Base-by-base conservation (phyloP, 2,888 invertebrate genomes). In the Napeogenes sylphis region DNA sequence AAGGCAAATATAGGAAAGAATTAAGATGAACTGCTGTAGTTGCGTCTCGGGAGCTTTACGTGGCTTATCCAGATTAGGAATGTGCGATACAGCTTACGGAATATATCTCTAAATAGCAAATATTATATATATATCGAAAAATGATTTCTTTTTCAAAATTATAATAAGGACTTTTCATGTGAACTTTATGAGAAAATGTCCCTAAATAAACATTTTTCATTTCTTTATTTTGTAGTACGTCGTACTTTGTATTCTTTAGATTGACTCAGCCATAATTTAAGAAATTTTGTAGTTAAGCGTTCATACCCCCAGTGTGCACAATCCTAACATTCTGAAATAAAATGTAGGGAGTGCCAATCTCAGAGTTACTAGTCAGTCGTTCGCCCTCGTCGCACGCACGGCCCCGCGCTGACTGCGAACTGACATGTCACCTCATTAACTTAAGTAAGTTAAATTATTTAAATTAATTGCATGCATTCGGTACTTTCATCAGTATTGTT, bases 1-100 rank as follows among this genome's bases (percentile, higher is more conserved):
- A 56, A 61, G 53, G 56, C 42, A 61, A 61, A 61, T 56, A 61
- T 12, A 45, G 54, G 57, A 62, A 56, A 57, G 68, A 78, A 83
- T 83, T 74, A 83, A 82, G 82, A 82, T 72, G 68, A 75, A 83
- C 77, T 73, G 76, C 68, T 76, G 76, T 78, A 78, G 77, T 55
- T 66, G 72, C 75, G 75, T 71, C 61, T 64, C 73, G 75, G 76
- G 71, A 63, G 74, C 73, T 78, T 75, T 71, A 66, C 69, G 63
- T 57, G 72, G 73, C 71, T 79, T 77, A 80, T 72, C 75, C 63
- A 55, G 30, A 8, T 69, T 63, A 73, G 64, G 73, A 4, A 3
- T 42, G 71, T 63, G 21, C 4, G 13, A 63, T 69, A 76, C n/a
- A 45, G 38, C 45, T 4, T 21, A 30, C 10, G 3, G 10, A 5